phyloP scores from a whole-genome alignment of 2,888 invertebrate species.

The Aricia artaxerxes region DNA sequence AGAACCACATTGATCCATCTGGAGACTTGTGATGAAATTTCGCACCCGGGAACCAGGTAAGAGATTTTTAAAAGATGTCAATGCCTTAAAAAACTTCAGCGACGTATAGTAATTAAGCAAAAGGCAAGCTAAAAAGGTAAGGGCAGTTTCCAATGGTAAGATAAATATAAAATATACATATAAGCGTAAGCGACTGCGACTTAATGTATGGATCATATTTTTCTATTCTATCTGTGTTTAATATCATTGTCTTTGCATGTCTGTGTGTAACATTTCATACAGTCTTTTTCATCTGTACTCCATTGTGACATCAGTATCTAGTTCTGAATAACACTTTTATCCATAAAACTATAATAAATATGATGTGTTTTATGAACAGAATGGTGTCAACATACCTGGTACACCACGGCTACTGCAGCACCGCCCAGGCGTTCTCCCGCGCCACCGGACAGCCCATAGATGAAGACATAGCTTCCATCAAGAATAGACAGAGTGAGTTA shows the following conservation, averaged over 20 bases:
- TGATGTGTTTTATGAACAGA: slow-evolving; percentile 76
- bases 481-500: slow-evolving; percentile 95
- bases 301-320: too few relatives aligned
- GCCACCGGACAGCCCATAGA: slow-evolving; percentile 93
- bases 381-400: slow-evolving; percentile 98
- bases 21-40: not conserved
- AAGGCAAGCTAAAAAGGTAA: not conserved
- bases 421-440: slow-evolving; percentile 96
- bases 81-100: not conserved
- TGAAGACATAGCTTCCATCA: slow-evolving; percentile 96
- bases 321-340: too few relatives aligned
- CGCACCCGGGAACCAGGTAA: not conserved
- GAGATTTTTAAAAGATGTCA: not conserved
- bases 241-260: too few relatives aligned
- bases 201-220: too few relatives aligned
- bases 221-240: too few relatives aligned
- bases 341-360: not conserved
- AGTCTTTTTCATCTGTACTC: too few relatives aligned
- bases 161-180: not conserved
- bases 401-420: slow-evolving; percentile 98
- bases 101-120: not conserved
- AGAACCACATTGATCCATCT: not conserved
- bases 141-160: not conserved
- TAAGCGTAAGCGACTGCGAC: not conserved
- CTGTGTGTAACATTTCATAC: too few relatives aligned